These are phyloP conservation scores for Silurus aristotelis DNA, from an alignment of 2,797 vertebrate genomes.

Conservation along the genomic window DNA sequence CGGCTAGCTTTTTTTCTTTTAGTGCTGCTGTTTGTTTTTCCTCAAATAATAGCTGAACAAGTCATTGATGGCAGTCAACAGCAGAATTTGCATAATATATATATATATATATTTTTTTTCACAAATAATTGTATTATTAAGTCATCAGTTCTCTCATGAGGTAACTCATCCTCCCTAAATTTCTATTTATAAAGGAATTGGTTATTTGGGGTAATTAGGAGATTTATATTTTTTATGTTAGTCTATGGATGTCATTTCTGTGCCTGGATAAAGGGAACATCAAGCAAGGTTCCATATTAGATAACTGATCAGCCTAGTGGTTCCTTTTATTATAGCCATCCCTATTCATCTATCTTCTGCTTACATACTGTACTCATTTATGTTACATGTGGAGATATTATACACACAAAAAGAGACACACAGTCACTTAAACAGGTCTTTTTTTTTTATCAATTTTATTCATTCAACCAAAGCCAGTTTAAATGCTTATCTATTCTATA, in stretches of 20 bases:
- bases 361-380: neutral
- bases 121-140: neutral
- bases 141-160: neutral
- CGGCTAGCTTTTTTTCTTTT: neutral
- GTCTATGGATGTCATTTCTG: neutral
- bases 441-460: no score
- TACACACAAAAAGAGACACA: neutral
- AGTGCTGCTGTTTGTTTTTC: neutral
- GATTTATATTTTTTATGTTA: neutral
- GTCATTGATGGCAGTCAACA: neutral
- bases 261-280: neutral
- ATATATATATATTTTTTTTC: neutral
- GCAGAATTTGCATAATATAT: neutral
- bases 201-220: neutral
- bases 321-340: neutral
- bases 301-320: neutral
- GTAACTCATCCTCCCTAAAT: neutral
- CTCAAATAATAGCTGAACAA: neutral
- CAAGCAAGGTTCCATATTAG: neutral
- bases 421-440: neutral
- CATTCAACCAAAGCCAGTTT: neutral
- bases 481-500: neutral
- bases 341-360: neutral
- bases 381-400: no score
- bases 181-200: neutral